phyloP scores from a whole-genome alignment of 2,888 invertebrate genomes.

The Eumerus sabulonum region DNA sequence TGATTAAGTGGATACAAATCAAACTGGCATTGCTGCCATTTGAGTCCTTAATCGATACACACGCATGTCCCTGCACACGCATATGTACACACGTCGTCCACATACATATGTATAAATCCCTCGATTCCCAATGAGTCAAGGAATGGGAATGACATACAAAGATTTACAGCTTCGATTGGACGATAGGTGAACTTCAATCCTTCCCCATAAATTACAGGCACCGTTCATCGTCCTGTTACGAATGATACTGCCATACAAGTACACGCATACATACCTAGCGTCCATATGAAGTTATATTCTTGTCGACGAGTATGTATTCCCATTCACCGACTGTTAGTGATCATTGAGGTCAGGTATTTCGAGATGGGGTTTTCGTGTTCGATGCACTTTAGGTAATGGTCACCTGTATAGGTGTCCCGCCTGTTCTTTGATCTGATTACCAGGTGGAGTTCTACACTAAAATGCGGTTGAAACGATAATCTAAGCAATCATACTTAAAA shows the following conservation, averaged over 20 bases:
- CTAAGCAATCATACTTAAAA: constrained; percentile 66
- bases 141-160: constrained; percentile 24
- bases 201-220: constrained; percentile 54
- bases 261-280: too few species aligned
- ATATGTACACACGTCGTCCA: neutral
- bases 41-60: constrained; percentile 60
- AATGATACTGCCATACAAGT: too few species aligned
- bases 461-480: constrained; percentile 58
- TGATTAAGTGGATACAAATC: constrained; percentile 69
- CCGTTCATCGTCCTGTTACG: too few species aligned
- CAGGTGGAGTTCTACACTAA: constrained; percentile 10
- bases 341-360: constrained; percentile 44
- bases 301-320: neutral
- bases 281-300: neutral
- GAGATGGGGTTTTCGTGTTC: constrained; percentile 58
- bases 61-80: constrained; percentile 14
- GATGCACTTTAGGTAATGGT: constrained; percentile 61
- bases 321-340: constrained; percentile 8
- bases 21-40: constrained; percentile 59
- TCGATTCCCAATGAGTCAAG: neutral
- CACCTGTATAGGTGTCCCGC: constrained; percentile 18
- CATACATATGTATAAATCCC: neutral
- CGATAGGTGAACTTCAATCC: constrained; percentile 50
- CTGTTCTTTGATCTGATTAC: constrained; percentile 49
- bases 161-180: constrained; percentile 57